phyloP scores from a whole-genome alignment of 2,888 invertebrate genomes.

The Oxystoma pomonae region DNA sequence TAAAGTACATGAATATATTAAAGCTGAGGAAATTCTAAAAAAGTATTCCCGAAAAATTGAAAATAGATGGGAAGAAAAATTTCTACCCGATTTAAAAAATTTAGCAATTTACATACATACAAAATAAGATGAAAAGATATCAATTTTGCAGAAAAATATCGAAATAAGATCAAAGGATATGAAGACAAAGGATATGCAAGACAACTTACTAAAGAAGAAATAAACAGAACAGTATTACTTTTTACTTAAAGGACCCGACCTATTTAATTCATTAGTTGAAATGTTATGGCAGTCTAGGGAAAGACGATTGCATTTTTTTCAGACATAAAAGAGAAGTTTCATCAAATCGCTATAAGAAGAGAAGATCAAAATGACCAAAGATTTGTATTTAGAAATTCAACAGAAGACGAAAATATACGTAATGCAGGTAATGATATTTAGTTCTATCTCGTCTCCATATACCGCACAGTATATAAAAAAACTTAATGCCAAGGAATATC shows the following conservation, averaged over 20 bases:
- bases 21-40: not conserved
- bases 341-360: not conserved
- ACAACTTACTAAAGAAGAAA: not conserved
- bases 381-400: not conserved
- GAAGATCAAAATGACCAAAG: not conserved
- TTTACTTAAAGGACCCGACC: not conserved
- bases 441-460: slow-evolving; percentile 6
- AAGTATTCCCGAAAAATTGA: not conserved
- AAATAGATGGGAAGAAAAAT: not conserved
- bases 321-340: not conserved
- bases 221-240: not conserved
- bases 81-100: not conserved
- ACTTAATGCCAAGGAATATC: slow-evolving; percentile 3
- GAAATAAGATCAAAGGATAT: not conserved
- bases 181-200: not conserved
- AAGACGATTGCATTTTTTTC: not conserved
- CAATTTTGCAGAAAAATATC: not conserved
- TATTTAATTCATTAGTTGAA: not conserved
- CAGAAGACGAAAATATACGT: not conserved
- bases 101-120: not conserved
- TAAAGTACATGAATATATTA: not conserved
- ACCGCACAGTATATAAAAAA: slow-evolving; percentile 10
- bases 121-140: not conserved
- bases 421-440: slow-evolving; percentile 6
- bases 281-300: not conserved